Conservation (phyloP, 1,140 invertebrate species). For the Drosophila kikkawai region DNA sequence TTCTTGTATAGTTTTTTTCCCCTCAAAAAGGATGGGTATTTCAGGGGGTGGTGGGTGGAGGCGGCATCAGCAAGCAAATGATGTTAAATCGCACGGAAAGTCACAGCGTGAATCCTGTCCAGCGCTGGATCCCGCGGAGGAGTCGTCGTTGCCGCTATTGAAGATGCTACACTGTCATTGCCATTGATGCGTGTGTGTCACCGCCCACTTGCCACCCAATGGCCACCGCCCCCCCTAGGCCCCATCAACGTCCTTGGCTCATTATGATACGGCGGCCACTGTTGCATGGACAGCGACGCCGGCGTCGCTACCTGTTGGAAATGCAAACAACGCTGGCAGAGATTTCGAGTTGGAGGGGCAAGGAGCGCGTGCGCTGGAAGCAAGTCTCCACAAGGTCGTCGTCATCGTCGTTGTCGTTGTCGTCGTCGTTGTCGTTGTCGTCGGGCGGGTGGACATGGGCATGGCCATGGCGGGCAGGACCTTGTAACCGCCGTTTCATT, state of each 20-base stretch:
- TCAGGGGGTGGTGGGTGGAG: background rate
- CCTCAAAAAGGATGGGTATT: background rate
- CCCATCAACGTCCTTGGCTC: slow-evolving; percentile 57
- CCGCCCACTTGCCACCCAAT: slow-evolving; percentile 2
- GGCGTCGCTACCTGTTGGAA: slow-evolving; percentile 75
- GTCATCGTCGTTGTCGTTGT: background rate
- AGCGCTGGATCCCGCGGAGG: slow-evolving; percentile 29
- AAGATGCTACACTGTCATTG: slow-evolving; percentile 29
- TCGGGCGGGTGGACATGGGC: background rate
- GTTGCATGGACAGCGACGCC: slow-evolving; percentile 69
- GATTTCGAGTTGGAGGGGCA: background rate
- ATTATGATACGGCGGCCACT: slow-evolving; percentile 73
- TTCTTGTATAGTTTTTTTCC: background rate
- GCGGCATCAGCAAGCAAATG: slow-evolving; percentile 45
- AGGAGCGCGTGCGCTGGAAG: slow-evolving; percentile 65
- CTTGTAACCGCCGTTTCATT: slow-evolving; percentile 35
- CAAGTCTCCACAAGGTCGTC: slow-evolving; percentile 63
- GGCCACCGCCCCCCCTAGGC: background rate
- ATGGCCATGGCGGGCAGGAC: slow-evolving; percentile 19
- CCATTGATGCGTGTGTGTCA: slow-evolving; percentile 31
- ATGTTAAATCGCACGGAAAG: slow-evolving; percentile 61
- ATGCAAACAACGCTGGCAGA: slow-evolving; percentile 67
- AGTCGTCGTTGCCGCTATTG: slow-evolving; percentile 6
- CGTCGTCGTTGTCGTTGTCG: background rate
- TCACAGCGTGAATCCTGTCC: slow-evolving; percentile 52